Conservation (phyloP, 2,888 invertebrate species). For the Orchesella flavescens region DNA sequence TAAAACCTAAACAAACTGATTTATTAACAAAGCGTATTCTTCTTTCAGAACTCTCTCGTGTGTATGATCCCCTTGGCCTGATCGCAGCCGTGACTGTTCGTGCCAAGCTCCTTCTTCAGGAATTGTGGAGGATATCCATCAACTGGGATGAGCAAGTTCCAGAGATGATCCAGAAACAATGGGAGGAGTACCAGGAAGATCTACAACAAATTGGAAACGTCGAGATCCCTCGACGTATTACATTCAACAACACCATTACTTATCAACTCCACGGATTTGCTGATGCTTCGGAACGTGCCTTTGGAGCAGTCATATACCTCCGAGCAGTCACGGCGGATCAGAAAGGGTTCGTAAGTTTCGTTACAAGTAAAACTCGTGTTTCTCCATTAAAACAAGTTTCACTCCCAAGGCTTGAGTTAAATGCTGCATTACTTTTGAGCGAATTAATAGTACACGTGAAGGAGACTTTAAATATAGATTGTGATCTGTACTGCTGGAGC, state of each 20-base stretch:
- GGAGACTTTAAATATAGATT: constrained; percentile 27
- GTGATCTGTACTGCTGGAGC: constrained; percentile 64
- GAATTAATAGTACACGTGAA: constrained; percentile 63
- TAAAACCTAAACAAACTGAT: not conserved
- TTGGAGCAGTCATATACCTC: not conserved
- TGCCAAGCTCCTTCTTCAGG: constrained; percentile 42
- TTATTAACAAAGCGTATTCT: constrained; percentile 25
- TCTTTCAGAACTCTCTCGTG: constrained; percentile 28
- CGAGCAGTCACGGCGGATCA: not conserved
- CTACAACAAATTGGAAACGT: not conserved
- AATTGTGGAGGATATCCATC: not conserved
- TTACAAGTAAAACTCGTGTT: constrained; percentile 4
- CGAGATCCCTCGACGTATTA: constrained; percentile 1
- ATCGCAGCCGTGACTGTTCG: constrained; percentile 24
- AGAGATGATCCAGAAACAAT: not conserved
- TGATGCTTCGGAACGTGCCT: constrained; percentile 31
- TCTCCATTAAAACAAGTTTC: constrained; percentile 6
- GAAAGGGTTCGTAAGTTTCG: not conserved
- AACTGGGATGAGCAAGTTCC: constrained; percentile 44
- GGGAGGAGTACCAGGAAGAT: not conserved
- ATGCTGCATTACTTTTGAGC: constrained; percentile 14
- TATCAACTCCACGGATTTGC: constrained; percentile 8
- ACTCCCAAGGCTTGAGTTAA: constrained; percentile 1
- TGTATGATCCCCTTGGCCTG: constrained; percentile 45
- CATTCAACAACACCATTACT: not conserved